These are phyloP conservation scores for Sympetrum striolatum DNA, from an alignment of 2,888 invertebrate species.

Conservation along the genomic window DNA sequence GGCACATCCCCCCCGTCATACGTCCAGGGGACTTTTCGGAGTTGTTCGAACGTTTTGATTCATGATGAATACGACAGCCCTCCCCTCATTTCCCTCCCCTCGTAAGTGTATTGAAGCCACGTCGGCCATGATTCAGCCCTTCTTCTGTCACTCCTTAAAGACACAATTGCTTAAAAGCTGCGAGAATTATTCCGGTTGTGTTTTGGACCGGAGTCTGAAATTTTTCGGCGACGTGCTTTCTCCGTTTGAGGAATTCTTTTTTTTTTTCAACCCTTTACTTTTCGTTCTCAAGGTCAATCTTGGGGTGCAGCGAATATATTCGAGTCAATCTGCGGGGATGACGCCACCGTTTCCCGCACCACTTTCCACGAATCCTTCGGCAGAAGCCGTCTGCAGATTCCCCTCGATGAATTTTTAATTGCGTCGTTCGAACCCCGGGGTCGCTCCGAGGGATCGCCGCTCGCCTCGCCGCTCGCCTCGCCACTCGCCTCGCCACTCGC, in stretches of 20 bases:
- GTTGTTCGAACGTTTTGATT: constrained; percentile 39
- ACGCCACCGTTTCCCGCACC: background rate
- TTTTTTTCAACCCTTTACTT: background rate
- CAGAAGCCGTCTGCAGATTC: background rate
- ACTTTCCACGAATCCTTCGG: background rate
- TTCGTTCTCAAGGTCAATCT: constrained; percentile 25
- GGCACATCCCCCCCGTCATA: background rate
- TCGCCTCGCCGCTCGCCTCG: too few species aligned
- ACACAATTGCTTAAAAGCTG: constrained; percentile 34
- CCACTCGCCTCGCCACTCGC: background rate
- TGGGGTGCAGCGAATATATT: background rate
- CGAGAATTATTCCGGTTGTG: background rate
- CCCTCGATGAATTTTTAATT: constrained; percentile 34
- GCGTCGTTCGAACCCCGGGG: background rate
- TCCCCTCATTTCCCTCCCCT: background rate
- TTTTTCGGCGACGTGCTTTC: background rate
- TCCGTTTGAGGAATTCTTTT: background rate
- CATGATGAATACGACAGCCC: constrained; percentile 35
- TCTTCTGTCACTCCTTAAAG: constrained; percentile 3
- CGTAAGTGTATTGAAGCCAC: constrained; percentile 33
- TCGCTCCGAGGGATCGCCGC: too few species aligned
- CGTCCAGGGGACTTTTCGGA: constrained; percentile 32
- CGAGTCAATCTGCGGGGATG: background rate
- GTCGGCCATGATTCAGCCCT: constrained; percentile 17
- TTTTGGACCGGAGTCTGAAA: background rate